phyloP scores from a whole-genome alignment of 1,140 invertebrate species.

The Homarus americanus region DNA sequence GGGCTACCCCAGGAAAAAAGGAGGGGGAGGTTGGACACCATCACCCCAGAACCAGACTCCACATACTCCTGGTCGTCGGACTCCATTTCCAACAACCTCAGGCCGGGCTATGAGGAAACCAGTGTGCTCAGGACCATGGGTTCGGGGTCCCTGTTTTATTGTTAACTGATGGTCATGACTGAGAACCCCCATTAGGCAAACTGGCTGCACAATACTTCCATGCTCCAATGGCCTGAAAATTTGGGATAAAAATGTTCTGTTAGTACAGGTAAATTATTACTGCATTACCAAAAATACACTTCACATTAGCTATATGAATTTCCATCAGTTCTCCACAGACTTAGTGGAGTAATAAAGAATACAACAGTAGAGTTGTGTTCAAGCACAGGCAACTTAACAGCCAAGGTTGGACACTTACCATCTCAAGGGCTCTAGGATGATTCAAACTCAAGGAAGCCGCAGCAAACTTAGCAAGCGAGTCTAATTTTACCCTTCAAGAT shows the following conservation, averaged over 20 bases:
- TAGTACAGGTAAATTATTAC: not conserved
- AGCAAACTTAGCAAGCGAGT: too few relatives aligned
- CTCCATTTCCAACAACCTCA: conserved; percentile 27
- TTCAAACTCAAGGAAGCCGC: too few relatives aligned
- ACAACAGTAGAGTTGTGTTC: too few relatives aligned
- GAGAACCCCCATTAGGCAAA: not conserved
- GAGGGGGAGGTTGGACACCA: conserved; percentile 65
- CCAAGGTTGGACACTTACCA: too few relatives aligned
- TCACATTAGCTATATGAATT: too few relatives aligned
- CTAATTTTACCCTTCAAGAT: too few relatives aligned
- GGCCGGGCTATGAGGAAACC: not conserved
- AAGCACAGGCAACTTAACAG: too few relatives aligned
- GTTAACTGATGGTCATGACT: not conserved
- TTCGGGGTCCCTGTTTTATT: not conserved
- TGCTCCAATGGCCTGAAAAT: not conserved
- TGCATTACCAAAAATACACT: too few relatives aligned
- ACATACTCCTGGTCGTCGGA: conserved; percentile 45
- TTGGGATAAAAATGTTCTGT: not conserved
- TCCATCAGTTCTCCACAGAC: too few relatives aligned
- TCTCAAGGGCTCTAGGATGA: too few relatives aligned
- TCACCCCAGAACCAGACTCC: conserved; percentile 51
- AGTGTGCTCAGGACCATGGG: not conserved
- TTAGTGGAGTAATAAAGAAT: too few relatives aligned
- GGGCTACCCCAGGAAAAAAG: conserved; percentile 54
- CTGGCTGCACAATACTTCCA: not conserved